phyloP scores from a whole-genome alignment of 92 coral and sea anemone genomes.

The Pocillopora meandrina region DNA sequence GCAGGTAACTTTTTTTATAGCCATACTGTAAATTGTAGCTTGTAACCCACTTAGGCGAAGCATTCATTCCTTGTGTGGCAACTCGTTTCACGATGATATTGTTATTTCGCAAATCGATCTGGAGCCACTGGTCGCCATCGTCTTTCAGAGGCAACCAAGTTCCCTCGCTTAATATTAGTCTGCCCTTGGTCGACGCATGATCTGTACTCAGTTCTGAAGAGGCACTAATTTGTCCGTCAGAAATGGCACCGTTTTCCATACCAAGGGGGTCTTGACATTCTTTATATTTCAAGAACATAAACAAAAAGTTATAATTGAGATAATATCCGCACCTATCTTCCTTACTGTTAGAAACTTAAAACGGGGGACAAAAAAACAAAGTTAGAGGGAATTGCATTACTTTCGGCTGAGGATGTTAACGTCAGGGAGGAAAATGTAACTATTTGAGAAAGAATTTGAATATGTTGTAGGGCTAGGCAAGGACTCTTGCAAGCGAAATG shows the following conservation, averaged over 20 bases:
- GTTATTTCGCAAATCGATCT: constrained; percentile 40
- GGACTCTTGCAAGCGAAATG: too few species aligned
- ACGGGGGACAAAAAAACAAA: too few species aligned
- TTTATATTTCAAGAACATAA: neutral
- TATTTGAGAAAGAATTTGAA: too few species aligned
- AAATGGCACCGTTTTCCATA: neutral
- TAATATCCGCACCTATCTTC: too few species aligned
- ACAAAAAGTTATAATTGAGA: neutral
- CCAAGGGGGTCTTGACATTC: neutral
- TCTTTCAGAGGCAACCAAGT: constrained; percentile 37
- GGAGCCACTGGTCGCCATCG: constrained; percentile 48
- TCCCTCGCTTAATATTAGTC: constrained; percentile 13
- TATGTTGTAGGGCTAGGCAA: too few species aligned
- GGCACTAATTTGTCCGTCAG: constrained; percentile 2
- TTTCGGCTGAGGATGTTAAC: too few species aligned
- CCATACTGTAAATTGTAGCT: constrained; percentile 41
- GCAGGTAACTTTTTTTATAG: constrained; percentile 14
- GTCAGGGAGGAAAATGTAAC: too few species aligned
- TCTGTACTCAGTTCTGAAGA: neutral
- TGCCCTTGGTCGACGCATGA: neutral
- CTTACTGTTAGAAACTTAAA: too few species aligned
- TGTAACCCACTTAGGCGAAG: constrained; percentile 14
- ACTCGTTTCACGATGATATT: constrained; percentile 22
- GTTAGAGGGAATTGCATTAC: too few species aligned
- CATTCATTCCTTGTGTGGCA: constrained; percentile 30